Base-by-base conservation (phyloP, 2,113 vertebrate genomes). In the Plecotus auritus region DNA sequence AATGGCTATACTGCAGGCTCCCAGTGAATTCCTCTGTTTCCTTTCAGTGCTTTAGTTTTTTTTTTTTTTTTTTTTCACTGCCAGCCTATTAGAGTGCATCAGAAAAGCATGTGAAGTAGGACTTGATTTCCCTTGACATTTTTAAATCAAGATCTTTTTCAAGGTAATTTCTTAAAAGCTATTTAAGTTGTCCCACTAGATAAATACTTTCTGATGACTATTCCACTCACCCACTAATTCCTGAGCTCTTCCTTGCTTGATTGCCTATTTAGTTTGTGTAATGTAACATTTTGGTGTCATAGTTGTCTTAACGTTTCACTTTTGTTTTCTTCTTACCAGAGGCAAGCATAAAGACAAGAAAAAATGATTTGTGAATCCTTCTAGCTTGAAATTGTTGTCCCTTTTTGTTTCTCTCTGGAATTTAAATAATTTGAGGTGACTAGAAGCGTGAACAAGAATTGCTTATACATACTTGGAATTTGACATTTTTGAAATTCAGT, bases 91-190 rank as follows among this genome's bases (percentile, higher is more conserved):
- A 95, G 69, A 37, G 37, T 95, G 8, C 45, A 51, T 94, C 40
- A 72, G 84, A 83, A 92, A 72, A 89, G 32, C 40, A 56, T 84
- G 51, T 93, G 82, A 91, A 95, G 67, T 81, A 94, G 47, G 49
- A 54, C 45, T 90, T 77, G 77, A 83, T 96, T 93, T 97, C 54
- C 32, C 42, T 84, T 81, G 91, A 95, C 23, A 35, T 67, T 96
- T 61, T 94, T 89, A 95, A 93, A 93, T 90, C 91, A 93, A 93
- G 88, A 80, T 73, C 49, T 92, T 97, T 91, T 86, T 69, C 47
- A 70, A 92, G 26, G 85, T 92, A 95, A 93, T 93, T 96, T 96
- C 54, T 93, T 88, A 87, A 94, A 93, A 92, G 72, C 37, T 45
- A 51, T 88, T 95, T 85, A 87, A 64, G 32, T 78, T 94, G 14